Evolutionary conservation across 2,888 invertebrate species (phyloP), one percentile per base, ranked within the genome.

Genomic region (Vesta saturnalis): DNA sequence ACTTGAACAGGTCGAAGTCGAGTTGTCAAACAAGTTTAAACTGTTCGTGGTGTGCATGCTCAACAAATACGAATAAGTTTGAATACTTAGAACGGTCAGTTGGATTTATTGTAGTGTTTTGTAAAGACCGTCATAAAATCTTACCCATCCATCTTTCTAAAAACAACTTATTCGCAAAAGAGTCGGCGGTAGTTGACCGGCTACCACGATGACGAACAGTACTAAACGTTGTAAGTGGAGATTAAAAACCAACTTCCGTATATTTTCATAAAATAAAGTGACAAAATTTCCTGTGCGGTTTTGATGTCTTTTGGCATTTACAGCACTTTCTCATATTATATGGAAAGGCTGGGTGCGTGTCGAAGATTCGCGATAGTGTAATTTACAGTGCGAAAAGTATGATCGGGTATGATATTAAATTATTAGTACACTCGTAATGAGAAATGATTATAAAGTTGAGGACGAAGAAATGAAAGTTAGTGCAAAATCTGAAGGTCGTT

Each of bases 21-120:
- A 76, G 74, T 76, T 73, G 77, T 74, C 76, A 76, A 75, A 78
- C 77, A 73, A 72, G 77, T 78, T 78, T 59, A 63, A 72, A 73
- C 70, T 57, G 62, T 70, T 66, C 69, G 65, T 71, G 67, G 66
- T 64, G 69, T 64, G 49, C 63, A 63, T n/a, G 39, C 12, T n/a
- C n/a, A 4, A 12, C n/a, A 39, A 39, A 39, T 59, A 54, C 30
- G 49, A 64, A 55, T 46, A 60, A 60, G 56, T 64, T 68, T 56
- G 60, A 59, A 59, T 67, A 63, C 62, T 67, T 63, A 14, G 6
- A 67, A 58, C 58, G 63, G 58, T 63, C 60, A 59, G 67, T 67
- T 63, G 63, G 62, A 63, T 35, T 65, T 43, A 21, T 16, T 43
- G 16, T 35, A 49, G 35, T 56, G 55, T 43, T 46, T 12, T 19